A percentile compares a stretch with the other conserved stretches of the same genome.
Evolutionary conservation across 2,113 vertebrate species (phyloP).

Genomic region (Oreocharis arfaki): DNA sequence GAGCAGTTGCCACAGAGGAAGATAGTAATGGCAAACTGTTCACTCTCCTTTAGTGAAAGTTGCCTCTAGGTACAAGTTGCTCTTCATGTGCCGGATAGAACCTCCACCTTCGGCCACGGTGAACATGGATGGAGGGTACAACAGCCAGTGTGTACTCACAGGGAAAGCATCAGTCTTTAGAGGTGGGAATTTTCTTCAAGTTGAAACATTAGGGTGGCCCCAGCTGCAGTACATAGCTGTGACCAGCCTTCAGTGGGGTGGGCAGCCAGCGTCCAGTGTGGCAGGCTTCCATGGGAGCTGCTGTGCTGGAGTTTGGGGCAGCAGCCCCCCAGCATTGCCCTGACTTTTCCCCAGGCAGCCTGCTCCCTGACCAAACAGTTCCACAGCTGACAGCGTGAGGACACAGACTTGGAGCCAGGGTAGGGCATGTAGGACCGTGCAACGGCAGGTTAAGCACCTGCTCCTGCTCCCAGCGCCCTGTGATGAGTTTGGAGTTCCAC

Average conservation of each 20-base stretch:
- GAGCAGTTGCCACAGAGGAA: neutral
- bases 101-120: rapidly evolving
- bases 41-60: neutral
- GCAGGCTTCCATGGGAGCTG: neutral
- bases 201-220: rapidly evolving
- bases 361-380: neutral
- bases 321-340: neutral
- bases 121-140: rapidly evolving
- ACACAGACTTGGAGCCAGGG: rapidly evolving
- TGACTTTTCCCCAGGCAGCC: neutral
- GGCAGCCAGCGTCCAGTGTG: neutral
- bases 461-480: neutral
- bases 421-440: neutral
- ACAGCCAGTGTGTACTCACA: rapidly evolving
- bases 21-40: neutral
- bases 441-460: neutral
- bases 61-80: neutral
- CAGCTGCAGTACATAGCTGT: neutral
- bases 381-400: rapidly evolving
- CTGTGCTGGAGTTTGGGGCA: rapidly evolving
- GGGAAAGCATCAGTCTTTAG: neutral
- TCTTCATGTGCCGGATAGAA: neutral
- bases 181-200: neutral
- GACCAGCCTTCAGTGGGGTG: rapidly evolving
- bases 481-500: neutral